phyloP scores from a whole-genome alignment of 1,140 invertebrate genomes.

The Nymphalis io region DNA sequence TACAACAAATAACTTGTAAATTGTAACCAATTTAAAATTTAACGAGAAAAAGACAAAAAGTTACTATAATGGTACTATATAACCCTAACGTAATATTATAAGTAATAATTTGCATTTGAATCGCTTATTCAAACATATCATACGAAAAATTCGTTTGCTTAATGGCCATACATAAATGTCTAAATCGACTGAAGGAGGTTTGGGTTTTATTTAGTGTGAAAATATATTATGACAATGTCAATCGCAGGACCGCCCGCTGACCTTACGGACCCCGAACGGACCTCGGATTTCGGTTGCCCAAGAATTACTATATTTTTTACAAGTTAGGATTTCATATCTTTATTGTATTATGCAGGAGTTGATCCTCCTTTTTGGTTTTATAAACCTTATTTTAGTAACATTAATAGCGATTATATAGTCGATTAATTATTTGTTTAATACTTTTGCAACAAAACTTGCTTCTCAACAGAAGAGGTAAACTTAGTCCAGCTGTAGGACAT shows the following conservation, averaged over 20 bases:
- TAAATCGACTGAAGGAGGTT: conserved; percentile 9
- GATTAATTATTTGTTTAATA: no score
- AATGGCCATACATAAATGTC: conserved; percentile 4
- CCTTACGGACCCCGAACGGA: conserved; percentile 5
- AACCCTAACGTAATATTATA: no score
- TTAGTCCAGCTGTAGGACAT: no score
- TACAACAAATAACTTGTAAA: no score
- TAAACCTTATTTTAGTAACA: no score
- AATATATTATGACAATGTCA: conserved; percentile 28
- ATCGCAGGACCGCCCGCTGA: conserved; percentile 19
- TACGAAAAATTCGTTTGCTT: not conserved
- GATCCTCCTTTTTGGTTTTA: not conserved
- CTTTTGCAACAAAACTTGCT: no score
- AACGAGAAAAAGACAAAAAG: no score
- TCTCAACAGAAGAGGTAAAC: no score
- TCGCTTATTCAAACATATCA: not conserved
- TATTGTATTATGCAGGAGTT: not conserved
- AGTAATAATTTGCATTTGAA: not conserved
- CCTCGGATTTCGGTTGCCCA: not conserved
- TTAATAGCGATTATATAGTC: no score
- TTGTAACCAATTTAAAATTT: no score
- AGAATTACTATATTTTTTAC: not conserved
- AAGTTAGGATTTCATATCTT: not conserved
- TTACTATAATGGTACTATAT: no score
- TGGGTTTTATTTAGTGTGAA: conserved; percentile 32